A percentile compares a stretch with the other conserved stretches of the same genome.
Conservation (phyloP, 2,113 vertebrate genomes). For the Grallaria varia region DNA sequence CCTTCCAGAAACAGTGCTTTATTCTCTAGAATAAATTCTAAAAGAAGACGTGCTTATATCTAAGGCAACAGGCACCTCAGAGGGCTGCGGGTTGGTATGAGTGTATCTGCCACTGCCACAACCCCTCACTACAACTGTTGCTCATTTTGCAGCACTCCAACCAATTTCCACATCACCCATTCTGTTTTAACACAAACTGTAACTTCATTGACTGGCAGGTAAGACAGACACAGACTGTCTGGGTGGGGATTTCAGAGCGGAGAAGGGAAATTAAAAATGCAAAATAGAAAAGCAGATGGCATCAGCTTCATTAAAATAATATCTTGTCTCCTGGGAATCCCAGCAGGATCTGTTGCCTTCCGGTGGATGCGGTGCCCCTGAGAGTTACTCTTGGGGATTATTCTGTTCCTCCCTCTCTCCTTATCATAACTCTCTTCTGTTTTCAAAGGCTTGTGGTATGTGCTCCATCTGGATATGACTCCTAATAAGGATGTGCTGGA, state of each 20-base stretch:
- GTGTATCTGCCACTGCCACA: neutral
- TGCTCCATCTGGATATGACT: slow-evolving; percentile 29
- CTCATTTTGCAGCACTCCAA: neutral
- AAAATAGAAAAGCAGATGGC: slow-evolving; percentile 43
- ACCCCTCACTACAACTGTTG: neutral
- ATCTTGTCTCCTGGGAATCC: neutral
- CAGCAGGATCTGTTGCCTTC: neutral
- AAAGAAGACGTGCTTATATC: neutral
- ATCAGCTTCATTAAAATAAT: slow-evolving; percentile 45
- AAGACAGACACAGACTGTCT: neutral
- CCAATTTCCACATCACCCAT: neutral
- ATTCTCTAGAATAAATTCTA: neutral
- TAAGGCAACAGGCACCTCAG: neutral
- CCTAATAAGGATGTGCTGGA: slow-evolving; percentile 22
- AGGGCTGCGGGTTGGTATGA: neutral
- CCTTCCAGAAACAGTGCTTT: neutral
- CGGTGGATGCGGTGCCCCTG: neutral
- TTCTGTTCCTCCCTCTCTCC: neutral
- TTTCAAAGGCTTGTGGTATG: neutral
- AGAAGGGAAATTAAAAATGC: slow-evolving; percentile 13
- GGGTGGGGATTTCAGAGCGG: neutral
- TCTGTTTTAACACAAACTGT: neutral
- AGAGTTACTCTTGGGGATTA: slow-evolving; percentile 5
- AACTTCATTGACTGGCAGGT: neutral
- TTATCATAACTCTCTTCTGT: neutral